Percentiles rank a stretch among this genome's conserved stretches.
Conservation (phyloP, 1,140 invertebrate genomes). For the Sipha flava region DNA sequence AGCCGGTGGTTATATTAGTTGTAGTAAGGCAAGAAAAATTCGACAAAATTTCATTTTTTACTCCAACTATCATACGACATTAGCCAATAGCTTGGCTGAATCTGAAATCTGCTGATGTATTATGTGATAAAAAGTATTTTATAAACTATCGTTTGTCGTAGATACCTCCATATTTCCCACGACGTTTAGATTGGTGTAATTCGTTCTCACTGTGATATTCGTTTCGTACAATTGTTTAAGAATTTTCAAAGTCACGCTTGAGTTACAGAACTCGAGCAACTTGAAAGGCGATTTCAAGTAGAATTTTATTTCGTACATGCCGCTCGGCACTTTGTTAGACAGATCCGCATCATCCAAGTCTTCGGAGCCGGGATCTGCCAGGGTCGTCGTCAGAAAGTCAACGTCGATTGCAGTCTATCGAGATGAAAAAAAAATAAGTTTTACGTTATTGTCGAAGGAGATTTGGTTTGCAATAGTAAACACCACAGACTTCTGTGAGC, state of each 20-base stretch:
- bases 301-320: constrained; percentile 2
- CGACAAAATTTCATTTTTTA: no score
- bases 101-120: no score
- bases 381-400: neutral
- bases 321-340: neutral
- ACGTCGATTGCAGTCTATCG: neutral
- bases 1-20: no score
- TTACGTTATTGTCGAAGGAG: no score
- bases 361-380: neutral
- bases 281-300: constrained; percentile 29
- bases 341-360: neutral
- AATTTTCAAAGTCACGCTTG: neutral
- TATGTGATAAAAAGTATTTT: no score
- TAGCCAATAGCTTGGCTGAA: no score
- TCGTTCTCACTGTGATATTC: constrained; percentile 22
- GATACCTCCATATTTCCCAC: constrained; percentile 5
- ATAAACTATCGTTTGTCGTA: no score
- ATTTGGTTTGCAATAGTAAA: no score
- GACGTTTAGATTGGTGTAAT: constrained; percentile 2
- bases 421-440: neutral
- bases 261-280: constrained; percentile 23
- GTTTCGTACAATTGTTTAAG: constrained; percentile 24
- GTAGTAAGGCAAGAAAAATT: no score
- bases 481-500: no score
- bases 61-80: no score